Percentiles rank a stretch among this genome's conserved stretches.
Conservation (phyloP, 2,797 vertebrate genomes). For the Myripristis jacobus region DNA sequence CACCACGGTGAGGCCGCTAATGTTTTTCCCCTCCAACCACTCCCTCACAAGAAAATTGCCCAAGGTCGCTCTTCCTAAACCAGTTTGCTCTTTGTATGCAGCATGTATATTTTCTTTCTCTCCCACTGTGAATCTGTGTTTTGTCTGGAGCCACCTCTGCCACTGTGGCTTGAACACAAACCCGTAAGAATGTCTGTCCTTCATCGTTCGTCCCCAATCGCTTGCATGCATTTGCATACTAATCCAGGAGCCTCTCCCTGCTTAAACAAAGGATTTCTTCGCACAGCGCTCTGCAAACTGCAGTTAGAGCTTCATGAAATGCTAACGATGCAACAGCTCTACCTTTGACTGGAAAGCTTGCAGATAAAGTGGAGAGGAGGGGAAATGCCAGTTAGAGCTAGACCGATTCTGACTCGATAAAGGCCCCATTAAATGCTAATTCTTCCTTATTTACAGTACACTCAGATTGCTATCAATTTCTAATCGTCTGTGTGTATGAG, state of each 20-base stretch:
- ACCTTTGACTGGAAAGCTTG: slow-evolving; percentile 50
- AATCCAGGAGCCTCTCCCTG: slow-evolving; percentile 22
- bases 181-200: slow-evolving; percentile 19
- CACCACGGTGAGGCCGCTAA: slow-evolving; percentile 32
- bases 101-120: slow-evolving; percentile 14
- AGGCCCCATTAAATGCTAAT: slow-evolving; percentile 81
- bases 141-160: slow-evolving; percentile 28
- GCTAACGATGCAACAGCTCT: slow-evolving; percentile 64
- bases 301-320: slow-evolving; percentile 68
- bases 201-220: slow-evolving; percentile 3
- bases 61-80: slow-evolving; percentile 25
- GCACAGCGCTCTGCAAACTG: slow-evolving; percentile 47
- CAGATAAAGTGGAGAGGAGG: slow-evolving; percentile 57
- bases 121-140: slow-evolving; percentile 1
- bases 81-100: slow-evolving; percentile 20
- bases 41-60: slow-evolving; percentile 33
- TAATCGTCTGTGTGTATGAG: slow-evolving; percentile 40
- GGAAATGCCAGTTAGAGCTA: slow-evolving; percentile 45
- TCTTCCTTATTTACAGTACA: slow-evolving; percentile 70
- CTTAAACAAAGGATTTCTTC: slow-evolving; percentile 59
- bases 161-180: neutral
- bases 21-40: slow-evolving; percentile 37
- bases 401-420: slow-evolving; percentile 76
- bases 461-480: slow-evolving; percentile 74
- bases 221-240: slow-evolving; percentile 56